Base-by-base conservation (phyloP, 2,888 invertebrate species). In the Pemphredon lugubris region DNA sequence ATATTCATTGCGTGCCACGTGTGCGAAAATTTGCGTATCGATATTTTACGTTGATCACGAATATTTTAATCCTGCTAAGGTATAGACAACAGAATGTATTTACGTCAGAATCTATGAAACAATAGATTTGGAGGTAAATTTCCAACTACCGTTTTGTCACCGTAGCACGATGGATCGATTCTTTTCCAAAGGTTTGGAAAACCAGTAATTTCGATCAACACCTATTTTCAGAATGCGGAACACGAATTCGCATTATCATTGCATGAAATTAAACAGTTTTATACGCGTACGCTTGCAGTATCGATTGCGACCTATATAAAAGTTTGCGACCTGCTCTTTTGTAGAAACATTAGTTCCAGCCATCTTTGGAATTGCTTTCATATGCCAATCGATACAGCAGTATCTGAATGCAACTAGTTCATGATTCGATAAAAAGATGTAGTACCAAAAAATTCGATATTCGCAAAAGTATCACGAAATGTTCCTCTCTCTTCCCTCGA, bases 291-390 rank as follows among this genome's bases (percentile, higher is more conserved):
- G 53, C 23, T 53, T 37, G 48, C 51, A 47, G n/a, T 57, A 73
- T 73, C 57, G 73, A 73, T 73, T 60, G 73, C 60, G 66, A 73
- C 72, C 73, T 66, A 73, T 50, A 73, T 72, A 72, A 73, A 69
- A 60, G 60, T 61, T 66, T 70, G 58, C 50, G 45, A 60, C 30
- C 30, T 6, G 26, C 39, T 14, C 23, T 34, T 47, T 71, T 47
- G 44, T 48, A 13, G 71, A 47, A 63, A 63, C 44, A 57, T 51
- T 37, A 34, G 47, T 71, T 51, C 26, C 45, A 48, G 13, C 40
- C 18, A 37, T 66, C 37, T 48, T 59, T 51, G 47, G 16, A 16
- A 30, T 51, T 39, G 26, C 34, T 54, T 58, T 70, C 64, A 37
- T 68, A 44, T 40, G 23, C 16, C 50, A 45, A 26, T 21, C 40